phyloP scores from a whole-genome alignment of 2,113 vertebrate genomes.

The Amphiprion ocellaris region DNA sequence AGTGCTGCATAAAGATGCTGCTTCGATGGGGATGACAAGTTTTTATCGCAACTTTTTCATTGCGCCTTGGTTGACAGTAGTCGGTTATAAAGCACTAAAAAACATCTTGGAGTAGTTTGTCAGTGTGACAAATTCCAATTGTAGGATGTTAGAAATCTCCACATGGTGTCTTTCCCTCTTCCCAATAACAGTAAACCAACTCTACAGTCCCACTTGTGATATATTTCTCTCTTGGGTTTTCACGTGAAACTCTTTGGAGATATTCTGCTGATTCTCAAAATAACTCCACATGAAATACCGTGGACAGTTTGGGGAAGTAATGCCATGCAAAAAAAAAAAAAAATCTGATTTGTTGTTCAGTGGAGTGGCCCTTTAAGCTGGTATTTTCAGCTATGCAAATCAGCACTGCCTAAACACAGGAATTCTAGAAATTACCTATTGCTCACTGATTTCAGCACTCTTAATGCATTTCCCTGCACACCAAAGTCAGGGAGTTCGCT shows the following conservation, averaged over 20 bases:
- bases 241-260: not conserved
- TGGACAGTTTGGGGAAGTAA: not conserved
- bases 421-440: slow-evolving; percentile 63
- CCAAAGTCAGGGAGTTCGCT: slow-evolving; percentile 69
- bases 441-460: slow-evolving; percentile 52
- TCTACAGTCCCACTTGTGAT: too few relatives aligned
- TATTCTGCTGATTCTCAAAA: not conserved
- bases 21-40: too few relatives aligned
- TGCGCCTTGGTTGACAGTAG: too few relatives aligned
- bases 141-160: too few relatives aligned
- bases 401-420: slow-evolving; percentile 50
- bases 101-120: too few relatives aligned
- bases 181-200: too few relatives aligned
- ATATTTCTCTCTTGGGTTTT: not conserved
- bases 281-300: not conserved
- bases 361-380: slow-evolving; percentile 53
- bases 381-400: slow-evolving; percentile 71
- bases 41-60: too few relatives aligned
- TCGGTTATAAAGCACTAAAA: too few relatives aligned
- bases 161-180: too few relatives aligned
- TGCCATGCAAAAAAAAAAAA: slow-evolving; percentile 18
- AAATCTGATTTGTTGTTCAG: slow-evolving; percentile 36
- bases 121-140: too few relatives aligned
- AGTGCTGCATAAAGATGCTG: too few relatives aligned
- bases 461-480: slow-evolving; percentile 66